A percentile compares a stretch with the other conserved stretches of the same genome.
Conservation (phyloP, 1,140 invertebrate genomes). For the Penaeus indicus region DNA sequence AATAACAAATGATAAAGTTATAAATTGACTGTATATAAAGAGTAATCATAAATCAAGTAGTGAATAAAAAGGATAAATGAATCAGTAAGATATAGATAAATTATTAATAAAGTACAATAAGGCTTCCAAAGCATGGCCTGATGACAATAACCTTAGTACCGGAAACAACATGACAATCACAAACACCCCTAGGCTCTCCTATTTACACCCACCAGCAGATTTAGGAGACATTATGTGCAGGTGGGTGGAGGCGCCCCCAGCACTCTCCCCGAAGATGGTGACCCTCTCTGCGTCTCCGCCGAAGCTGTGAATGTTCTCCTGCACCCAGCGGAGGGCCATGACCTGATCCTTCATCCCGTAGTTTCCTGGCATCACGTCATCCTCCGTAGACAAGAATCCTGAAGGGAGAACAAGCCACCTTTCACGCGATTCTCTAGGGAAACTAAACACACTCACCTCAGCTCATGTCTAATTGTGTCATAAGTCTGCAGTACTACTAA, state of each 20-base stretch:
- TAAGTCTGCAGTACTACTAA: too few species aligned
- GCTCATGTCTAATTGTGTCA: too few species aligned
- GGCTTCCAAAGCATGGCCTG: too few species aligned
- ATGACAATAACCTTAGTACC: too few species aligned
- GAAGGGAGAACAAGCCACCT: neutral
- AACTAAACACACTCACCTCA: neutral
- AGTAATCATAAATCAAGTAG: too few species aligned
- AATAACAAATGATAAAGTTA: too few species aligned
- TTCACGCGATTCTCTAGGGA: neutral
- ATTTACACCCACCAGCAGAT: neutral
- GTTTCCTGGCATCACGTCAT: slow-evolving; percentile 29
- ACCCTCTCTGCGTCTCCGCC: slow-evolving; percentile 2
- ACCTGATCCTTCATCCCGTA: slow-evolving; percentile 27
- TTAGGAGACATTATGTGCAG: slow-evolving; percentile 15
- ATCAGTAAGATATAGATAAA: too few species aligned
- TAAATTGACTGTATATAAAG: too few species aligned
- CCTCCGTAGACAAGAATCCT: slow-evolving; percentile 36
- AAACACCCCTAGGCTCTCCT: too few species aligned
- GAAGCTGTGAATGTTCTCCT: neutral
- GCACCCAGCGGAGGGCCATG: slow-evolving; percentile 16
- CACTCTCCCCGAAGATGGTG: neutral
- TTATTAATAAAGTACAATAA: too few species aligned
- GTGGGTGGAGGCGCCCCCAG: slow-evolving; percentile 17
- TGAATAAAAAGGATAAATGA: too few species aligned
- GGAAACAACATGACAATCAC: too few species aligned